These are phyloP conservation scores for Caenorhabditis afra DNA, from an alignment of 2,888 invertebrate species.

Conservation along the genomic window DNA sequence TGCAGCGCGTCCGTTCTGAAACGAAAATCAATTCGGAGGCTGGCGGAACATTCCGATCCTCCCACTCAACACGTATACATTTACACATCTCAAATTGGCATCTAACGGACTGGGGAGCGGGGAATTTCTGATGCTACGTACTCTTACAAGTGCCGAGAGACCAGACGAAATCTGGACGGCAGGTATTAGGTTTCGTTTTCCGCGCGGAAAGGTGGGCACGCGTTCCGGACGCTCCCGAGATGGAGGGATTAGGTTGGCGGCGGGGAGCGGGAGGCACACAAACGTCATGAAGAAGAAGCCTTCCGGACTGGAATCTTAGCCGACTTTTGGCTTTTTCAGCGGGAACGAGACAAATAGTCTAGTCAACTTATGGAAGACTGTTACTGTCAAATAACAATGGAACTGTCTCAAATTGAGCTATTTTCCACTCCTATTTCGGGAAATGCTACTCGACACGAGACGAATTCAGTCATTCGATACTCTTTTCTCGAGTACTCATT, in stretches of 20 bases:
- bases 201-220: conserved; percentile 23
- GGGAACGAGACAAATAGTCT: too few relatives aligned
- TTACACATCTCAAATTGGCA: conserved; percentile 5
- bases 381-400: too few relatives aligned
- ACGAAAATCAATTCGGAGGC: conserved; percentile 9
- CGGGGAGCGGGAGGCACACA: background rate
- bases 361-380: too few relatives aligned
- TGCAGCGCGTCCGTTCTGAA: conserved; percentile 76
- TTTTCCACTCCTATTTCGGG: too few relatives aligned
- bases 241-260: conserved; percentile 30
- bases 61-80: conserved; percentile 30
- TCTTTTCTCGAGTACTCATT: background rate
- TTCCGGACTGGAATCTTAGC: background rate
- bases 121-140: conserved; percentile 1
- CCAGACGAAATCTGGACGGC: conserved; percentile 41
- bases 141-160: conserved; percentile 33
- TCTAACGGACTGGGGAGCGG: background rate
- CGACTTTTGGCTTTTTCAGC: background rate
- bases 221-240: conserved; percentile 49
- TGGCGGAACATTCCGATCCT: background rate
- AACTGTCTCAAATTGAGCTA: too few relatives aligned
- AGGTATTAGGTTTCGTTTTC: conserved; percentile 45
- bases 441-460: too few relatives aligned
- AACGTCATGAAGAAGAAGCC: conserved; percentile 4
- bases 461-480: too few relatives aligned